Evolutionary conservation across 30 jellyfish, hydroid and myxozoan genomes (phyloP).

Genomic region (Hydractinia symbiolongicarpus): DNA sequence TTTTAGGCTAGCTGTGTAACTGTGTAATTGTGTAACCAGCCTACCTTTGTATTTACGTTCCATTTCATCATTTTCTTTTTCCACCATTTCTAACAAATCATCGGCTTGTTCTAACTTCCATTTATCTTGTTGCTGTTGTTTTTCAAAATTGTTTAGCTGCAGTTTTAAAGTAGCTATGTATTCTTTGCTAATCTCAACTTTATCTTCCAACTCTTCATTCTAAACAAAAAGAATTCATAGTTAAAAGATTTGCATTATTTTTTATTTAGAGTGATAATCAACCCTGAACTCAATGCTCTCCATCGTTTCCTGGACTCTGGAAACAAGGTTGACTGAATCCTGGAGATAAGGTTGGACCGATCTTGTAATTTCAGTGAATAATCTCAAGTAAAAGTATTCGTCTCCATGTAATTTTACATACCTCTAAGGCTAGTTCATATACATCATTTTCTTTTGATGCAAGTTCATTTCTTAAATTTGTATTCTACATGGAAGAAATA

Average conservation of each 20-base stretch:
- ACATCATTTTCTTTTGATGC: background rate
- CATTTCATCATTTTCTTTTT: background rate
- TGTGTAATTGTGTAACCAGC: background rate
- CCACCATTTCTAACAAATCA: slow-evolving; percentile 21
- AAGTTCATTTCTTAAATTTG: background rate
- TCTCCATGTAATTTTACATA: too few species aligned
- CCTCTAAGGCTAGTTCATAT: too few species aligned
- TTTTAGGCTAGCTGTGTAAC: background rate
- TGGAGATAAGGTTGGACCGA: too few species aligned
- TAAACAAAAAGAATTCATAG: background rate
- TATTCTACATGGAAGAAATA: background rate
- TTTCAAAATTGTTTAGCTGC: background rate
- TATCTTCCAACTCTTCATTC: slow-evolving; percentile 24
- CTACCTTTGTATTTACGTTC: slow-evolving; percentile 6
- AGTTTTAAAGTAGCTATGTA: slow-evolving; percentile 7
- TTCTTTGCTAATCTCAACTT: slow-evolving; percentile 5
- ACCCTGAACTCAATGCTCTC: too few species aligned
- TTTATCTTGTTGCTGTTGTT: background rate
- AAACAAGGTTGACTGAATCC: too few species aligned
- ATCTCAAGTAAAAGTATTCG: too few species aligned
- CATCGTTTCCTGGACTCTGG: too few species aligned
- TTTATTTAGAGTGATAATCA: too few species aligned
- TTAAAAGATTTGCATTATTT: too few species aligned
- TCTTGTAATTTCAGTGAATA: too few species aligned
- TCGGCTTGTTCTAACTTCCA: slow-evolving; percentile 28